Base-by-base conservation (phyloP, 2,888 invertebrate genomes). In the Pantelozetes paolii region DNA sequence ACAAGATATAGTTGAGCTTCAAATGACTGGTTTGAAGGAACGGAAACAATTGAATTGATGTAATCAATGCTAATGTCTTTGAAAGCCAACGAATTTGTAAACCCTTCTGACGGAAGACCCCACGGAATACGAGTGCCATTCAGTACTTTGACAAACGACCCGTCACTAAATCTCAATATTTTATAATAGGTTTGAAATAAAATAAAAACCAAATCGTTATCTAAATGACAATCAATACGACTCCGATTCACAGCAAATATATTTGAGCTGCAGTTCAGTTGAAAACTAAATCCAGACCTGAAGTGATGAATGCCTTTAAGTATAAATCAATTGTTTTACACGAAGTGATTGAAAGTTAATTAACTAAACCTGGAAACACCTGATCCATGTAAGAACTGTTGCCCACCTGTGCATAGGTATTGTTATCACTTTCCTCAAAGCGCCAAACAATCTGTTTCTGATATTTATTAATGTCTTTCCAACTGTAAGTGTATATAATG, bases 401-500 rank as follows among this genome's bases (percentile, higher is more conserved):
- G 3, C 62, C 62, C 3, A 62, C 32, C 32, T 62, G 28, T 2
- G 28, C 20, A 36, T 36, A 9, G 23, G 32, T 3, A 32, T 32
- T 2, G 1, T 62, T 62, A 6, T 11, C 32, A 32, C 11, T 62
- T 9, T 18, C 23, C 18, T 62, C 2, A 20, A 62, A 62, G 15
- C 62, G 62, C 62, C 62, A 62, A 62, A 62, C 36, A 36, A 62
- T 30, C 62, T 36, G 36, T 18, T 32, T n/a, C 32, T 62, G 62
- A 32, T 18, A 2, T 18, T 18, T 32, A 32, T 32, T 32, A 1
- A 32, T 6, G 18, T 62, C 32, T 32, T 62, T 62, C 32, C 32
- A 62, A 62, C 62, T 62, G 62, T 62, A 62, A 5, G 62, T 32
- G 32, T 32, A 62, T 23, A 62, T 2, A 1, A 36, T 62, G 15